A percentile compares a stretch with the other conserved stretches of the same genome.
Evolutionary conservation across 2,797 vertebrate species (phyloP).

Genomic region (Strix occidentalis): DNA sequence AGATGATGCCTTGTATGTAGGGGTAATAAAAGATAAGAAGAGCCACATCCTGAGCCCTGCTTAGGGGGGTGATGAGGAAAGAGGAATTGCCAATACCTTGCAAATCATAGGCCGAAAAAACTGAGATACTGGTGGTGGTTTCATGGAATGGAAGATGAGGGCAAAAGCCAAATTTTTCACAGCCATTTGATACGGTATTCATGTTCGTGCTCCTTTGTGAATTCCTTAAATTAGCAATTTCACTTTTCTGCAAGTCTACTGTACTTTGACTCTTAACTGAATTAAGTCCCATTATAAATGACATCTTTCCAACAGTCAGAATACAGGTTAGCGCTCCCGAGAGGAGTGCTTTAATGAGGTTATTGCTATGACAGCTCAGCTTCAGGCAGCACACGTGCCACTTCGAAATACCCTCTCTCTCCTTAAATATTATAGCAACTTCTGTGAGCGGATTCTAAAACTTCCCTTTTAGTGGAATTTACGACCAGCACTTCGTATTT

Average conservation of each 20-base stretch:
- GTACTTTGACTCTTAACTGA: slow-evolving; percentile 51
- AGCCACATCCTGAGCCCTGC: neutral
- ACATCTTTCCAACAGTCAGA: slow-evolving; percentile 55
- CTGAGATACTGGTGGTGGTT: neutral
- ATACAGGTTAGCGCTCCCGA: slow-evolving; percentile 61
- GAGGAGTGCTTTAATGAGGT: slow-evolving; percentile 65
- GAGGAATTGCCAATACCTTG: neutral
- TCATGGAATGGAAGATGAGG: neutral
- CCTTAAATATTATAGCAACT: neutral
- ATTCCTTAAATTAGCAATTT: slow-evolving; percentile 60
- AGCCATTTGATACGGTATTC: neutral
- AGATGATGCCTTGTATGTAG: neutral
- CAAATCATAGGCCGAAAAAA: neutral
- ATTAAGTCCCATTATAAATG: slow-evolving; percentile 58
- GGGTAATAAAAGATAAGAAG: neutral
- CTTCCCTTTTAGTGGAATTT: slow-evolving; percentile 8
- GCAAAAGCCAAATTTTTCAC: neutral
- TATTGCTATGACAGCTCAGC: slow-evolving; percentile 74
- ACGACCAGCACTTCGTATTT: neutral
- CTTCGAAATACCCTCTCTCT: slow-evolving; percentile 25
- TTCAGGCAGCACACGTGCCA: slow-evolving; percentile 24
- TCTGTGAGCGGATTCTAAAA: neutral
- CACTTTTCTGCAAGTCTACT: slow-evolving; percentile 17
- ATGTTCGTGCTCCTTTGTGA: neutral
- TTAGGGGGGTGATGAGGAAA: neutral